phyloP scores from a whole-genome alignment of 2,888 invertebrate species.

The Eulithis prunata region DNA sequence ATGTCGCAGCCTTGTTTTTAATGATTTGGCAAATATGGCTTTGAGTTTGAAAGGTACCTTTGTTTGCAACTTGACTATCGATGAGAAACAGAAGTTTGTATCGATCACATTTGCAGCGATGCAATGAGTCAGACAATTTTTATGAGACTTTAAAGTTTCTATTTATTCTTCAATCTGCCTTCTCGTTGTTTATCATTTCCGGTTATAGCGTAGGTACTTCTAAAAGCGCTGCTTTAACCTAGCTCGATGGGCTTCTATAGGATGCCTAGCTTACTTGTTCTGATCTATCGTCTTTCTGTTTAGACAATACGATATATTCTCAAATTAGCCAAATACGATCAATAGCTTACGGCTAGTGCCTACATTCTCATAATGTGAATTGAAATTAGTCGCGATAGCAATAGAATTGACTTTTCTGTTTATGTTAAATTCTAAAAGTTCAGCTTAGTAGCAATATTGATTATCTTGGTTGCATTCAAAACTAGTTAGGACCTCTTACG shows the following conservation, averaged over 20 bases:
- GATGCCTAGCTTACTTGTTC: too few species aligned
- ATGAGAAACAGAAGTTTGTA: slow-evolving; percentile 25
- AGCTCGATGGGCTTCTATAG: not conserved
- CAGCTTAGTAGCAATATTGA: slow-evolving; percentile 19
- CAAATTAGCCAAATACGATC: too few species aligned
- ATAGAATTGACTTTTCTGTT: not conserved
- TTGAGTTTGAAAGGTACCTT: slow-evolving; percentile 12
- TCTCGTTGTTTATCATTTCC: not conserved
- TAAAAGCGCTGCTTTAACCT: not conserved
- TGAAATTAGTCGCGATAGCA: too few species aligned
- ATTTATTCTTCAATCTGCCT: not conserved
- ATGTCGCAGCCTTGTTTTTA: not conserved
- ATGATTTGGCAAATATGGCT: slow-evolving; percentile 10
- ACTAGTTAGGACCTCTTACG: slow-evolving; percentile 58
- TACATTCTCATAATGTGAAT: too few species aligned
- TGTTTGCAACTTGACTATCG: slow-evolving; percentile 26
- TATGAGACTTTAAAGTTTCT: not conserved
- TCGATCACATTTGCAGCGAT: slow-evolving; percentile 19
- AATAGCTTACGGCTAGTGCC: too few species aligned
- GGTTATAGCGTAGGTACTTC: too few species aligned
- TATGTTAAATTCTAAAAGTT: not conserved
- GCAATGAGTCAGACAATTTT: slow-evolving; percentile 6
- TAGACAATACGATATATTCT: too few species aligned
- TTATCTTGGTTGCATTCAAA: slow-evolving; percentile 39
- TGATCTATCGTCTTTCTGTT: too few species aligned